These are phyloP conservation scores for Megalops cyprinoides DNA, from an alignment of 2,797 vertebrate species.

Conservation along the genomic window DNA sequence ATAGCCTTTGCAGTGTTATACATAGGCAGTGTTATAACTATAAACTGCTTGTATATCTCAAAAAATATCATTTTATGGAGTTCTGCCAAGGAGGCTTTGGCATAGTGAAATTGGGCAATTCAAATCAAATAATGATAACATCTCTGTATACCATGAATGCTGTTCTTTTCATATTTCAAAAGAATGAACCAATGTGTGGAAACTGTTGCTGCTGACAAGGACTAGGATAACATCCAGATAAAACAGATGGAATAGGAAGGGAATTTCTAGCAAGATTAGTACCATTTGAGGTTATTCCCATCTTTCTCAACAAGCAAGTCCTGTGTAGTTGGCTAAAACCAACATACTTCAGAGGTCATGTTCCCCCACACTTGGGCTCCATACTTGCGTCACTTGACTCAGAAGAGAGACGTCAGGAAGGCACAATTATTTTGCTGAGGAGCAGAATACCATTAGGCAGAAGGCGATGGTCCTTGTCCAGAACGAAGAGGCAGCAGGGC, in stretches of 20 bases:
- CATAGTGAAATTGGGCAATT: no score
- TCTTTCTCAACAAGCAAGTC: not conserved
- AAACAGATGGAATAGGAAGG: not conserved
- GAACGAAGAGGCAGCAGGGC: not conserved
- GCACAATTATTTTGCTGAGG: slow-evolving; percentile 11
- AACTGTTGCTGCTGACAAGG: not conserved
- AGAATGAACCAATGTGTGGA: not conserved
- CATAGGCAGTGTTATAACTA: no score
- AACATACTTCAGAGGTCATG: not conserved
- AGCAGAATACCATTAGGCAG: not conserved
- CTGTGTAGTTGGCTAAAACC: not conserved
- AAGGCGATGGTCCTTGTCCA: not conserved
- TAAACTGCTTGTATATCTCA: no score
- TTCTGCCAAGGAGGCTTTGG: no score
- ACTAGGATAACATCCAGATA: not conserved
- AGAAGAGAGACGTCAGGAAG: not conserved
- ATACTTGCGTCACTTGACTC: not conserved
- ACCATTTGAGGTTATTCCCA: not conserved
- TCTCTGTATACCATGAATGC: not conserved
- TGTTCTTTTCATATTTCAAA: not conserved
- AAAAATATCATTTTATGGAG: no score
- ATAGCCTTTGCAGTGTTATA: no score
- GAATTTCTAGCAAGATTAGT: no score
- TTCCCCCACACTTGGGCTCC: not conserved
- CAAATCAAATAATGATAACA: no score